Evolutionary conservation across 2,113 vertebrate genomes (phyloP).

Genomic region (Arenaria interpres): DNA sequence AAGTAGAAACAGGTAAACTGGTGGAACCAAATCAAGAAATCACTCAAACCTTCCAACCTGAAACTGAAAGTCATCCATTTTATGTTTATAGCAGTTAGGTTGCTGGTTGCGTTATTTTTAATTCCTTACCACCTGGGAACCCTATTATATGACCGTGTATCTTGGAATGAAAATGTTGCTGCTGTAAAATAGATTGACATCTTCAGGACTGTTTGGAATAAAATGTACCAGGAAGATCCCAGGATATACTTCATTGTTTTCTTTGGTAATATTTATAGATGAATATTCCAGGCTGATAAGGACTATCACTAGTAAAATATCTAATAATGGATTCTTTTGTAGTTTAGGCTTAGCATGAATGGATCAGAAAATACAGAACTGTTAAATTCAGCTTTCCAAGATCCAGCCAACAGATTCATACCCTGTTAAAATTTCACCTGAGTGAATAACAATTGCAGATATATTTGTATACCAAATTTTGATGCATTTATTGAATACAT

Average conservation of each 20-base stretch:
- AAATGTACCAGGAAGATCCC: neutral
- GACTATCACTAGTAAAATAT: neutral
- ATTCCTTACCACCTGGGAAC: neutral
- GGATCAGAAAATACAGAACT: neutral
- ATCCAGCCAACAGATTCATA: neutral
- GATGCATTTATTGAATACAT: neutral
- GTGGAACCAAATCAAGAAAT: neutral
- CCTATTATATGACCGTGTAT: neutral
- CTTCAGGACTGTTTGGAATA: neutral
- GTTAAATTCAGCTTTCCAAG: neutral
- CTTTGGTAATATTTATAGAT: neutral
- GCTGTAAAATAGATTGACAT: neutral
- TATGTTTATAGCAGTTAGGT: neutral
- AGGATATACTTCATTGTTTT: neutral
- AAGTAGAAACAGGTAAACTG: neutral
- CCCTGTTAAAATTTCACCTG: neutral
- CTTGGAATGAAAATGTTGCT: neutral
- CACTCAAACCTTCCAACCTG: neutral
- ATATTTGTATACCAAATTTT: neutral
- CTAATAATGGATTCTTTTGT: neutral
- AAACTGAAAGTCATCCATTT: neutral
- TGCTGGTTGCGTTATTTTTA: neutral
- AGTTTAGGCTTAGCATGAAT: neutral
- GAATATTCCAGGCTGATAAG: neutral
- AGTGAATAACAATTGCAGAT: neutral